Conservation (phyloP, 2,113 vertebrate genomes). For the Numida meleagris region DNA sequence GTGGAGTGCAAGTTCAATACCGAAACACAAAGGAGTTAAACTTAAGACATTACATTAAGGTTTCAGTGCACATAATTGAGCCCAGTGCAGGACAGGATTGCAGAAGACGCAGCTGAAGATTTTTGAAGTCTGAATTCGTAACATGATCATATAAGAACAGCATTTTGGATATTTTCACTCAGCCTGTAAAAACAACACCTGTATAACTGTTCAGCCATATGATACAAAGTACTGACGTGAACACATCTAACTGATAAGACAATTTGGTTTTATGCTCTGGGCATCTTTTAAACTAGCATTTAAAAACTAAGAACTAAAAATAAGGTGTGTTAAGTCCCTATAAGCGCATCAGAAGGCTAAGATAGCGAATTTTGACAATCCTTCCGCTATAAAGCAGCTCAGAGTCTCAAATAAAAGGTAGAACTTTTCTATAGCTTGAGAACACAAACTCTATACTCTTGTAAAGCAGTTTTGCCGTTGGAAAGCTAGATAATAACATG, state of each 20-base stretch:
- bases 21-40: background rate
- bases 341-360: background rate
- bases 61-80: too few species aligned
- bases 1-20: background rate
- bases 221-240: background rate
- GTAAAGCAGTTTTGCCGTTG: background rate
- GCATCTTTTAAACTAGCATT: background rate
- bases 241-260: background rate
- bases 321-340: background rate
- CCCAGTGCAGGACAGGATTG: too few species aligned
- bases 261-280: background rate
- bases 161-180: background rate
- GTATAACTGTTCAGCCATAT: background rate
- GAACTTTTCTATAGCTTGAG: background rate
- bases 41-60: background rate
- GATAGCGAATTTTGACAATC: background rate
- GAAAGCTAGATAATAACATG: background rate
- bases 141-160: background rate
- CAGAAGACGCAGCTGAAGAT: background rate
- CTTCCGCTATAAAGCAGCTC: background rate
- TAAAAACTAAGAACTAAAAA: background rate
- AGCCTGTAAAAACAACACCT: background rate
- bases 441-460: background rate
- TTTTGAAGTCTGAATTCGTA: background rate
- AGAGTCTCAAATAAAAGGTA: background rate